Evolutionary conservation across 2,888 invertebrate species (phyloP).

Genomic region (Neoaliturus tenellus): DNA sequence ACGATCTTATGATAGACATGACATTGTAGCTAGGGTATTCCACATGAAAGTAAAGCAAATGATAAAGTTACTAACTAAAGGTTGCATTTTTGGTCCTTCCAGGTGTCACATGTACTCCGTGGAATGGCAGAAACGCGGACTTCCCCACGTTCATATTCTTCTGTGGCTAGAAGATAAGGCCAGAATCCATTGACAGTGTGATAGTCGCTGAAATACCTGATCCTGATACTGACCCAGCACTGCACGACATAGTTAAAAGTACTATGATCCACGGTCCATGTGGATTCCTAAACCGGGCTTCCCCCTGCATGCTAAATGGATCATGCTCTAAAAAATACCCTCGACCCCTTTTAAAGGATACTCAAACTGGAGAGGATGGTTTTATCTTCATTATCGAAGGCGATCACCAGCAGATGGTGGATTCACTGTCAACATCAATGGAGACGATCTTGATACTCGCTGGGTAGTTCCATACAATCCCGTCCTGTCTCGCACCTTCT

Average conservation of each 20-base stretch:
- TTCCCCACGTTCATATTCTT: constrained; percentile 67
- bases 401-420: constrained; percentile 57
- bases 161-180: background rate
- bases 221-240: constrained; percentile 43
- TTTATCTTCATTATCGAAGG: constrained; percentile 70
- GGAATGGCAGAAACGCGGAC: constrained; percentile 69
- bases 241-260: constrained; percentile 64
- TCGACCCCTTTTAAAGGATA: constrained; percentile 66
- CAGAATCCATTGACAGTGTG: background rate
- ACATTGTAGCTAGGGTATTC: background rate
- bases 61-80: constrained; percentile 63
- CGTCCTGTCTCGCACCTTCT: constrained; percentile 55
- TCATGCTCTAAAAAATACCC: constrained; percentile 71
- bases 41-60: constrained; percentile 63
- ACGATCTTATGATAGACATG: background rate
- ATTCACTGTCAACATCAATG: constrained; percentile 2
- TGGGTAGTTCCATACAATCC: constrained; percentile 63
- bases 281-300: constrained; percentile 67
- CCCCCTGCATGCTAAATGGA: constrained; percentile 71
- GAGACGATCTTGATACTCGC: constrained; percentile 60
- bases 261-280: constrained; percentile 70
- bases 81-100: constrained; percentile 64
- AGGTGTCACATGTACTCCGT: constrained; percentile 66
- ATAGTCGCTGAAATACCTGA: background rate
- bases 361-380: constrained; percentile 67